Evolutionary conservation across 2,888 invertebrate species (phyloP), one percentile per base, ranked within the genome.

Genomic region (Oscheius sp.): DNA sequence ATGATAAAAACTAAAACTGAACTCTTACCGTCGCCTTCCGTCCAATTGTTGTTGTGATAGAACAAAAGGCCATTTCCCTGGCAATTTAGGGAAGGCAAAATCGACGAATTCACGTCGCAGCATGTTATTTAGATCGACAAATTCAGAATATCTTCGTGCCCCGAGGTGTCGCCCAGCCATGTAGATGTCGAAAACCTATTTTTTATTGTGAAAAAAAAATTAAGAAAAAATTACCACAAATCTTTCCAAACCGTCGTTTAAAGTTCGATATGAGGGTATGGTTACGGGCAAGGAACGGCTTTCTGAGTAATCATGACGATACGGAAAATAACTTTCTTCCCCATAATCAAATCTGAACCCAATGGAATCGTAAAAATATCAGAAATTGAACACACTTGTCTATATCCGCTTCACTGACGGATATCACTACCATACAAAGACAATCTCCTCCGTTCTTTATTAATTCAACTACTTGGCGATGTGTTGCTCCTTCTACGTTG

Each of bases 361-460:
- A 9, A 36, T 36, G 14, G 14, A 36, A 9, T 36, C 14, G 14
- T 9, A 9, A 9, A 9, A 36, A 36, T 36, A 36, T 9, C 8
- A 14, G 17, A 12, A 45, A 45, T 14, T 14, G 20, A 30, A 49
- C 9, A 17, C 2, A 73, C 61, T 75, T 54, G 68, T 81, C 80
- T 32, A 80, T 69, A 51, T 80, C 80, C 1, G 73, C 69, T 50
- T 92, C 92, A 78, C 94, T 94, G 70, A 95, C 95, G 73, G 95
- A 95, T 85, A 95, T 94, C 74, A 96, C 97, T 70, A 96, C 95
- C 66, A 98, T 90, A 26, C 94, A 94, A 75, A 99, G 90, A 76
- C 93, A 93, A 88, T 99, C 97, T 20, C 97, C 97, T 2, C 98
- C 97, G 14, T 96, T 95, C 88, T 97, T 97, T 85, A 98, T 98